A percentile compares a stretch with the other conserved stretches of the same genome.
Evolutionary conservation across 2,797 vertebrate genomes (phyloP).

Genomic region (Chrysocyon brachyurus): DNA sequence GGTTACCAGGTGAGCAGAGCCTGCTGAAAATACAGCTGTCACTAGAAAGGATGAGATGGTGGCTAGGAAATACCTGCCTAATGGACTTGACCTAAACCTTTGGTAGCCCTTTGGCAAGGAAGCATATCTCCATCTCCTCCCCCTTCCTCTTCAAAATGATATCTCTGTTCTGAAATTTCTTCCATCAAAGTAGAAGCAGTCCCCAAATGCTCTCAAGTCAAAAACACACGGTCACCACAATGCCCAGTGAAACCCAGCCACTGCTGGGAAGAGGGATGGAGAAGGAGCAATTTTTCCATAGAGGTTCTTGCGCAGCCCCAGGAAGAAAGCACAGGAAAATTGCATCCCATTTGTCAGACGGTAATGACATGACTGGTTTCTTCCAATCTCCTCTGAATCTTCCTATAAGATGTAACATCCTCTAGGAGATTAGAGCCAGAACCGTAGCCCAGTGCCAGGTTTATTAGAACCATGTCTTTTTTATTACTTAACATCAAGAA

Average conservation of each 20-base stretch:
- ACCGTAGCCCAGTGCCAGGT: background rate
- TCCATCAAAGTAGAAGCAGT: background rate
- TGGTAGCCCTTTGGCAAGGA: background rate
- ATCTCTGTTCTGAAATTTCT: constrained; percentile 6
- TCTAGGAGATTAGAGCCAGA: background rate
- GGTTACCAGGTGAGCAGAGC: background rate
- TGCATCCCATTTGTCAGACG: background rate
- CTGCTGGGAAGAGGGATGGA: background rate
- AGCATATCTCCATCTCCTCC: background rate
- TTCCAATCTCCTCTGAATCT: background rate
- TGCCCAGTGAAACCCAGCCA: background rate
- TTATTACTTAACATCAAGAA: constrained; percentile 1
- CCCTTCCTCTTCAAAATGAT: background rate
- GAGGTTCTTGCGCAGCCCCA: background rate
- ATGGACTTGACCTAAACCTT: background rate
- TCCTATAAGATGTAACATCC: background rate
- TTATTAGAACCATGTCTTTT: constrained; percentile 51
- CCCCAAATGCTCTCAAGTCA: background rate
- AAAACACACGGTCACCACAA: background rate
- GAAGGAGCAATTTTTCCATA: background rate
- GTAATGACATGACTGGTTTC: background rate
- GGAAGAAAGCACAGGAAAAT: constrained; percentile 42
- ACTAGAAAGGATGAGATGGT: background rate
- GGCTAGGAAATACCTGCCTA: background rate
- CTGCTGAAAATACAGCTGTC: background rate